These are phyloP conservation scores for Erithacus rubecula DNA, from an alignment of 2,797 vertebrate genomes.

Conservation along the genomic window DNA sequence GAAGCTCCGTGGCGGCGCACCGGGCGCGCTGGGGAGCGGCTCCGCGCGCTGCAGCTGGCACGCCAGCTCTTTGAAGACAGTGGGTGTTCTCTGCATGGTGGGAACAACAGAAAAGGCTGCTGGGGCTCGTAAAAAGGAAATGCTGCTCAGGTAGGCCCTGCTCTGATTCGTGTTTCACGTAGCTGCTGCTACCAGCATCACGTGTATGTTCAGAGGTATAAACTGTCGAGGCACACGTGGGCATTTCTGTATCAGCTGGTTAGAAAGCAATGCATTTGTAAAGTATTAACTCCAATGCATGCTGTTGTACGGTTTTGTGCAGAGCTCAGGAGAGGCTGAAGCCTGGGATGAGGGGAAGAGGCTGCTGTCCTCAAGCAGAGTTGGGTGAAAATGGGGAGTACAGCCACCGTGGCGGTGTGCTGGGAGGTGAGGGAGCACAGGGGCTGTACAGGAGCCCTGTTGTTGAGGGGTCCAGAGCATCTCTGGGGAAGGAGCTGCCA, in stretches of 20 bases:
- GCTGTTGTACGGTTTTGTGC: neutral
- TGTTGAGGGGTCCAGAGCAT: neutral
- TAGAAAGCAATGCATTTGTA: neutral
- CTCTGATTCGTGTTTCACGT: neutral
- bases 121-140: neutral
- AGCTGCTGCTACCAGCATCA: neutral
- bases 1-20: neutral
- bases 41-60: neutral
- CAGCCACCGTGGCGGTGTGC: rapidly evolving
- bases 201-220: neutral
- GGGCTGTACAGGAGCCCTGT: neutral
- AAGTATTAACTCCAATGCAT: rapidly evolving
- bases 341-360: neutral
- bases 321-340: neutral
- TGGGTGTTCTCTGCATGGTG: constrained; percentile 8
- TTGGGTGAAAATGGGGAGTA: neutral
- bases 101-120: neutral
- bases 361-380: neutral
- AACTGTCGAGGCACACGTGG: neutral
- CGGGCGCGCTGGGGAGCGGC: neutral
- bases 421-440: neutral
- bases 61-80: neutral
- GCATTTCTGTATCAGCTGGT: neutral
- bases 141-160: neutral
- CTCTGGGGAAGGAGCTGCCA: neutral